Evolutionary conservation across 2,888 invertebrate species (phyloP).

Genomic region (Drosophila subsilvestris): DNA sequence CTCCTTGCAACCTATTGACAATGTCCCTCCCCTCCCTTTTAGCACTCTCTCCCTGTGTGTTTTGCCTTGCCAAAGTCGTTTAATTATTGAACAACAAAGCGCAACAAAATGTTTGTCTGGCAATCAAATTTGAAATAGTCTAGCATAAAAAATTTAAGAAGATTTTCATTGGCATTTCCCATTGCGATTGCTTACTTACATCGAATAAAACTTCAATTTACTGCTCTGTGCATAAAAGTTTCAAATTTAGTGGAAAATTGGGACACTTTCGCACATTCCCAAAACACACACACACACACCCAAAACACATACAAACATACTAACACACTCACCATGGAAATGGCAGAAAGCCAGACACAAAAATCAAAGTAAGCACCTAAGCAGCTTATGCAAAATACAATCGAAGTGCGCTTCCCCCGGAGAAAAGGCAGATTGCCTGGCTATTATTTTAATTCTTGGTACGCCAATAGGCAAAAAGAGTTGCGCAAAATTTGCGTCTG

Average conservation of each 20-base stretch:
- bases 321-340: neutral
- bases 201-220: constrained; percentile 71
- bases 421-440: constrained; percentile 17
- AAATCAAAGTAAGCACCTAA: constrained; percentile 75
- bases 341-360: constrained; percentile 17
- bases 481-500: constrained; percentile 69
- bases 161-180: constrained; percentile 29
- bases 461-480: constrained; percentile 67
- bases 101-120: constrained; percentile 18
- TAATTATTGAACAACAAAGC: constrained; percentile 61
- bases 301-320: no score
- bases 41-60: neutral
- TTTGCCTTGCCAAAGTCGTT: constrained; percentile 42
- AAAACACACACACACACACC: no score
- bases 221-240: constrained; percentile 67
- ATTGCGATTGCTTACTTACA: constrained; percentile 56
- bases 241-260: constrained; percentile 45
- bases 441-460: constrained; percentile 48
- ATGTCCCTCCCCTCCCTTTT: no score
- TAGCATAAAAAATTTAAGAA: constrained; percentile 40
- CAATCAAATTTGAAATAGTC: constrained; percentile 42
- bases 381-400: constrained; percentile 71
- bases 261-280: neutral
- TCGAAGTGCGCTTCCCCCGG: constrained; percentile 32
- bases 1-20: no score